These are phyloP conservation scores for Anastrepha ludens DNA, from an alignment of 1,140 invertebrate genomes.

Conservation along the genomic window DNA sequence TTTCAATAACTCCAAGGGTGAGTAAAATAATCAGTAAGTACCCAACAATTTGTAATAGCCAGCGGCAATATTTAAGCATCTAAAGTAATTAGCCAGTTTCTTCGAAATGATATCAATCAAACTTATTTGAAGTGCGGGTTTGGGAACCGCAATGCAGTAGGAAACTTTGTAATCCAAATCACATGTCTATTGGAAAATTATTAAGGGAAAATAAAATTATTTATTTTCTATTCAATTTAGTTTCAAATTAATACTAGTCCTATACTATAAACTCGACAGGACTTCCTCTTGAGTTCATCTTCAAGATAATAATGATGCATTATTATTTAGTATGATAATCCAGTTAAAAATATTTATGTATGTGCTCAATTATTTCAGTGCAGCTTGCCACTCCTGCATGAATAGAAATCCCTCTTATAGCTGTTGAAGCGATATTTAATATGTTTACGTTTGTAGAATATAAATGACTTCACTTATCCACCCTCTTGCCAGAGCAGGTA, in stretches of 20 bases:
- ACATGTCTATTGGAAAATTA: background rate
- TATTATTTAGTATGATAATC: background rate
- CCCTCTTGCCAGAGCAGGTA: no score
- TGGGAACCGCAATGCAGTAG: background rate
- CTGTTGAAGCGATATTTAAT: background rate
- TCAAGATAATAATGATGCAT: background rate
- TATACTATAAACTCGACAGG: no score
- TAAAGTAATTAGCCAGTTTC: conserved; percentile 26
- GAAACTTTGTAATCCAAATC: background rate
- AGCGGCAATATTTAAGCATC: background rate
- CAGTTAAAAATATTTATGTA: no score
- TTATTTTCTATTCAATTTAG: no score
- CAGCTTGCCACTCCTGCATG: no score
- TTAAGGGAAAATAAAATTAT: no score
- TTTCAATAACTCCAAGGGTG: background rate
- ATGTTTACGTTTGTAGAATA: background rate
- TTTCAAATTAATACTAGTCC: no score
- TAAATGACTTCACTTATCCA: background rate
- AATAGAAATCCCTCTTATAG: background rate
- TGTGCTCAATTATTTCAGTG: no score
- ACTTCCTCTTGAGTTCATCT: background rate
- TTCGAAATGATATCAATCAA: conserved; percentile 31
- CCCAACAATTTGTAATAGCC: conserved; percentile 5
- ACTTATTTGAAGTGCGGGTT: background rate
- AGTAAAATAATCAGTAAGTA: conserved; percentile 14